Conservation (phyloP, 1,140 invertebrate genomes). For the Bombus ignitus region DNA sequence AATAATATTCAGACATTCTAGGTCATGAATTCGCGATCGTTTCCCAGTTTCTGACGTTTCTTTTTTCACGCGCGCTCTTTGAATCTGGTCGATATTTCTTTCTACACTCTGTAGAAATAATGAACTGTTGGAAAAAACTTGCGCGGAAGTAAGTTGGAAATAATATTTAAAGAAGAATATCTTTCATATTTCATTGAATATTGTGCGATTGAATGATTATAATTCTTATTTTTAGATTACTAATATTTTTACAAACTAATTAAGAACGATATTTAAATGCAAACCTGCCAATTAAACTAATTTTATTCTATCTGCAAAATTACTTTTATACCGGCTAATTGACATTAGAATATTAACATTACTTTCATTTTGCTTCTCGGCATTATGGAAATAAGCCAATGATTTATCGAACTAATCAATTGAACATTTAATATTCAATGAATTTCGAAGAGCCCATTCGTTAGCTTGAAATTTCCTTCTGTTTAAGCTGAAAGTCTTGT, state of each 20-base stretch:
- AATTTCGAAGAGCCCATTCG: background rate
- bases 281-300: background rate
- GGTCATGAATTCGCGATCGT: slow-evolving; percentile 42
- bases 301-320: background rate
- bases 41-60: background rate
- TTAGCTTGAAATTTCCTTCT: slow-evolving; percentile 12
- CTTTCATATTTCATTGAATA: background rate
- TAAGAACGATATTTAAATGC: no score
- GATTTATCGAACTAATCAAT: background rate
- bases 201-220: background rate
- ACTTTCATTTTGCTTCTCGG: background rate
- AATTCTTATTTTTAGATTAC: background rate
- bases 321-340: background rate
- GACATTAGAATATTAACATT: background rate
- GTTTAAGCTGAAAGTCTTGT: background rate
- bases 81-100: background rate
- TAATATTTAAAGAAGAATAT: background rate
- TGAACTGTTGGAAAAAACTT: background rate
- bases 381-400: slow-evolving; percentile 8
- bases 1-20: slow-evolving; percentile 48
- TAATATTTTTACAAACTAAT: no score
- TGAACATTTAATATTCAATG: slow-evolving; percentile 4
- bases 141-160: no score
- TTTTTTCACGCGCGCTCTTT: background rate
- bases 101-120: background rate